Evolutionary conservation across 2,113 vertebrate species (phyloP).

Genomic region (Typhlomys cinereus): DNA sequence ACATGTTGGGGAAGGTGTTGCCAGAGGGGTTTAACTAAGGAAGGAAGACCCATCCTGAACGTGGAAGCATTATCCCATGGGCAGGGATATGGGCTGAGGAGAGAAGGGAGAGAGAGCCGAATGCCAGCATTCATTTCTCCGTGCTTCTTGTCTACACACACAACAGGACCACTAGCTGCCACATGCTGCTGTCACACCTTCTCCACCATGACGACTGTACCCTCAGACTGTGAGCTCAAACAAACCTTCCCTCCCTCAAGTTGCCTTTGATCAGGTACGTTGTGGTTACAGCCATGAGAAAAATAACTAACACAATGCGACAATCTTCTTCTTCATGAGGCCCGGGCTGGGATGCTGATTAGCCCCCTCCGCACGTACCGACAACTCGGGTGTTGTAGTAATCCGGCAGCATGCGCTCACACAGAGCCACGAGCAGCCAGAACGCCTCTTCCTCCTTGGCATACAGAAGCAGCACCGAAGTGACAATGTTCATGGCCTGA

Average conservation of each 20-base stretch:
- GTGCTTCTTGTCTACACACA: not conserved
- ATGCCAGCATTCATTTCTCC: too few relatives aligned
- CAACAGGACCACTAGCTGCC: too few relatives aligned
- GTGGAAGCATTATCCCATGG: not conserved
- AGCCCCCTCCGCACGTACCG: conserved; percentile 85
- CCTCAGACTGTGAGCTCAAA: not conserved
- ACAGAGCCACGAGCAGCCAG: conserved; percentile 97
- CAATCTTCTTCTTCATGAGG: not conserved
- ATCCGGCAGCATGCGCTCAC: conserved; percentile 98
- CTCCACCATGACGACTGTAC: not conserved
- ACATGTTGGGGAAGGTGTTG: not conserved
- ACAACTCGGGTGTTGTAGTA: conserved; percentile 99
- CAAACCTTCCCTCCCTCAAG: not conserved
- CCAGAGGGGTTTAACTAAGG: not conserved
- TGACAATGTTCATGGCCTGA: conserved; percentile 99
- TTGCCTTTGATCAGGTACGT: not conserved
- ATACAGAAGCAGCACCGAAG: conserved; percentile 96
- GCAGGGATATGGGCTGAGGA: not conserved
- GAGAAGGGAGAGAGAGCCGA: not conserved
- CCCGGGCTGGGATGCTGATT: not conserved
- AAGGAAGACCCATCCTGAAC: not conserved
- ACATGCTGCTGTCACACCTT: not conserved
- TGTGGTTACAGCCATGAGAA: not conserved
- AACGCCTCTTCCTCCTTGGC: conserved; percentile 99
- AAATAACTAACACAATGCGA: not conserved